Conservation (phyloP, 1,140 invertebrate species). For the Tribolium madens region DNA sequence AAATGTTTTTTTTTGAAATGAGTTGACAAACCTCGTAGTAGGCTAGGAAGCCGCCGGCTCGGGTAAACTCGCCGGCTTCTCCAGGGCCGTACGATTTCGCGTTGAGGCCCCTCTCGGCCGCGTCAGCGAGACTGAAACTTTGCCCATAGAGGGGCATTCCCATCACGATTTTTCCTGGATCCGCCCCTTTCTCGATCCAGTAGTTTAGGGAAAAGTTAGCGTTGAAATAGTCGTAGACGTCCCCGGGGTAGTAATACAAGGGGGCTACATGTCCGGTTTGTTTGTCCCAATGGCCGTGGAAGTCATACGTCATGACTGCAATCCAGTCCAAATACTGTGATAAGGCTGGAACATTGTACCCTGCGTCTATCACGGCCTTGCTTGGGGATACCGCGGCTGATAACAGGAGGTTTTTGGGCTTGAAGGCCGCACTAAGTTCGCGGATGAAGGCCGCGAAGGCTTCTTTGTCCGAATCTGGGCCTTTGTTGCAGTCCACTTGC, state of each 20-base stretch:
- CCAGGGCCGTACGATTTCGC: conserved; percentile 79
- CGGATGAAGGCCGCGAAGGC: conserved; percentile 78
- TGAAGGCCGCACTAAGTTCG: conserved; percentile 80
- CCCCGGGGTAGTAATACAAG: conserved; percentile 80
- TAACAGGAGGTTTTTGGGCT: conserved; percentile 76
- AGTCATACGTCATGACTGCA: conserved; percentile 91
- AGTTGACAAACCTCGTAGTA: conserved; percentile 80
- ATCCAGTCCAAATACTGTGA: conserved; percentile 87
- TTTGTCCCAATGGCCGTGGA: conserved; percentile 91
- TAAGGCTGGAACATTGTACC: conserved; percentile 81
- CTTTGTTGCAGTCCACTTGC: conserved; percentile 84
- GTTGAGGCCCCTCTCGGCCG: conserved; percentile 73
- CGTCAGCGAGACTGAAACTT: conserved; percentile 78
- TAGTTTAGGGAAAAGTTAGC: conserved; percentile 85
- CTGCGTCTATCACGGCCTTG: conserved; percentile 83
- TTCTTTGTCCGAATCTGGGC: conserved; percentile 80
- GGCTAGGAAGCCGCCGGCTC: conserved; percentile 82
- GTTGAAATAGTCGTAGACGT: conserved; percentile 82
- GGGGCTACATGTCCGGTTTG: conserved; percentile 89
- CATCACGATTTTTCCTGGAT: conserved; percentile 79
- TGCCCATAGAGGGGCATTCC: conserved; percentile 88
- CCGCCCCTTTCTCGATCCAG: conserved; percentile 82
- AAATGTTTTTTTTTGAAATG: background rate
- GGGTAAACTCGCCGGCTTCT: conserved; percentile 81
- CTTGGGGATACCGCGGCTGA: conserved; percentile 88